Base-by-base conservation (phyloP, 2,888 invertebrate species). In the Acrobasis consociella region DNA sequence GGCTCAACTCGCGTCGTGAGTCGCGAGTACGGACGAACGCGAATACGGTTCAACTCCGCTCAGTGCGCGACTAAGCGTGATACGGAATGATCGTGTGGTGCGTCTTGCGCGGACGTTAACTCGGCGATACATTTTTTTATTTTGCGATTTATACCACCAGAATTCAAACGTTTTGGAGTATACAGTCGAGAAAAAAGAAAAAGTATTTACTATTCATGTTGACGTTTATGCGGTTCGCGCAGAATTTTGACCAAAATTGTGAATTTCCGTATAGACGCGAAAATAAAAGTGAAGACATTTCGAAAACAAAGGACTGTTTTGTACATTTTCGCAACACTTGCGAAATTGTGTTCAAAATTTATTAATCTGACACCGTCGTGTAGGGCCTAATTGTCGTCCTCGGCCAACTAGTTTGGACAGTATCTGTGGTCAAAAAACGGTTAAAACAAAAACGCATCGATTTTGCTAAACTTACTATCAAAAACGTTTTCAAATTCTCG, bases 61-160 rank as follows among this genome's bases (percentile, higher is more conserved):
- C 92, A 93, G 93, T 93, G 88, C 91, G 92, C 93, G 88, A 91
- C 90, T 89, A 85, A 91, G 92, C 93, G 93, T 93, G 88, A 89
- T 93, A 90, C 91, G 93, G 91, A 90, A 89, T 90, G 90, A 87
- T 90, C 91, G 93, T 89, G 93, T 87, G 92, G 92, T 91, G 92
- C 91, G 88, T 91, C 89, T 92, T 92, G 89, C 90, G 93, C 90
- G 93, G 90, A 89, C 89, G 84, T 89, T 91, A 89, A 91, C 87
- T 87, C 85, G 83, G 86, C 89, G 91, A 90, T 86, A 86, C 81
- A 81, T 86, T 85, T 86, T 83, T 84, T 82, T 77, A 79, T 79
- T 80, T 86, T 87, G 80, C 91, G 90, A 89, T 88, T 90, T 86
- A 84, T 89, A 87, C 88, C 76, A 78, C 89, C 86, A 91, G 88